phyloP scores from a whole-genome alignment of 2,113 vertebrate genomes.

The Lepisosteus osseus region DNA sequence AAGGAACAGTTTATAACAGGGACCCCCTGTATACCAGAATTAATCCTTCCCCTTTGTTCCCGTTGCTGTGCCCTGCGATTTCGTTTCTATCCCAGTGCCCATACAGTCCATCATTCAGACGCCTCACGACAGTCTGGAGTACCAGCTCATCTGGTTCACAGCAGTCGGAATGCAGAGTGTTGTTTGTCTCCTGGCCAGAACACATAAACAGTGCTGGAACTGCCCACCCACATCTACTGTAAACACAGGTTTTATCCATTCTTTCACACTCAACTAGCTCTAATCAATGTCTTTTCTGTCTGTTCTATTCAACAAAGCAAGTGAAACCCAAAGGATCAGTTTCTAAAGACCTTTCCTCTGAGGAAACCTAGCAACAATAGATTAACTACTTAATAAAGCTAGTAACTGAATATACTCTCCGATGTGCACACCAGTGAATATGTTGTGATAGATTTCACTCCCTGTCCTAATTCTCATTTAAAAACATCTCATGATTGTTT shows the following conservation, averaged over 20 bases:
- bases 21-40: too few species aligned
- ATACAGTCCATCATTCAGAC: not conserved
- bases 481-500: too few species aligned
- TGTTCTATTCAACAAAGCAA: conserved; percentile 5
- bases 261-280: conserved; percentile 37
- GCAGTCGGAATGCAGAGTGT: conserved; percentile 45
- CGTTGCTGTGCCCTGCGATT: not conserved
- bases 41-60: not conserved
- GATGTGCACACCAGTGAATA: too few species aligned
- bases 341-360: not conserved
- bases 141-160: conserved; percentile 58
- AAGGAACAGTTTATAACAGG: too few species aligned
- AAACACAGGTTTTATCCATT: conserved; percentile 43
- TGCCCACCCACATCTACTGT: conserved; percentile 45
- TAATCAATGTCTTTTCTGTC: conserved; percentile 24
- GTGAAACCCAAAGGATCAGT: not conserved
- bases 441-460: too few species aligned
- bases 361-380: not conserved
- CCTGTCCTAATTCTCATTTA: too few species aligned
- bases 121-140: conserved; percentile 6
- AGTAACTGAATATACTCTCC: not conserved
- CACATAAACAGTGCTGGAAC: conserved; percentile 45
- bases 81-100: not conserved
- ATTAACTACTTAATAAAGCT: not conserved
- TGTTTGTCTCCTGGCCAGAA: conserved; percentile 46